Conservation (phyloP, 2,797 vertebrate genomes). For the Gallinago stenura region DNA sequence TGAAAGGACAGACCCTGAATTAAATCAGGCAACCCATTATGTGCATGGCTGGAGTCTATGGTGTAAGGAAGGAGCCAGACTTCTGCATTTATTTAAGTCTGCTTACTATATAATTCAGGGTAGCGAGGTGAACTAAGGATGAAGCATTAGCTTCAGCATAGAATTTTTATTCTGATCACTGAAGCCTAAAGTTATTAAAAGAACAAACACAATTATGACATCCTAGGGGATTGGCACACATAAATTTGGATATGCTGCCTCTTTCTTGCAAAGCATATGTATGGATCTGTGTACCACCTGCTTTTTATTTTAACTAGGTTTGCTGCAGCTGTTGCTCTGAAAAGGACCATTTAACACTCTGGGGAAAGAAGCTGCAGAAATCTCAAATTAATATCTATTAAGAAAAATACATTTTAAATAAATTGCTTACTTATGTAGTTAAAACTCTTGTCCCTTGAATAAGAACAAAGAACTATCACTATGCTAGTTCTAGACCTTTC, state of each 20-base stretch:
- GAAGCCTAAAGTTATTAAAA: conserved; percentile 63
- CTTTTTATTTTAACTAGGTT: conserved; percentile 43
- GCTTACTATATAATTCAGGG: conserved; percentile 33
- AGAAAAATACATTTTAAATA: conserved; percentile 30
- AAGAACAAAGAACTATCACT: neutral
- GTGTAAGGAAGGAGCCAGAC: conserved; percentile 4
- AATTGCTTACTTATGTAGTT: conserved; percentile 19
- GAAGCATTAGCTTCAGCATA: conserved; percentile 38
- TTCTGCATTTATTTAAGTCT: conserved; percentile 31
- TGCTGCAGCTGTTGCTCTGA: conserved; percentile 37
- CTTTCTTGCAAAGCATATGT: neutral
- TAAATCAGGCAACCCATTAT: conserved; percentile 32
- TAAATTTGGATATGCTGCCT: conserved; percentile 35
- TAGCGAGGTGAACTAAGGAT: conserved; percentile 35
- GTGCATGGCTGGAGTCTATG: neutral
- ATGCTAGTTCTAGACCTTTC: neutral
- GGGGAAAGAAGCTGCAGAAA: neutral
- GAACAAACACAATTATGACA: conserved; percentile 58
- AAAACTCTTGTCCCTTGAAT: neutral
- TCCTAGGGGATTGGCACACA: conserved; percentile 31
- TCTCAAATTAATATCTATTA: conserved; percentile 10
- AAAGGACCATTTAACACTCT: neutral
- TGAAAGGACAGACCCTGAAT: conserved; percentile 17
- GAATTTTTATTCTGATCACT: conserved; percentile 55
- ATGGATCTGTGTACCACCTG: neutral